Percentiles rank a stretch among this genome's conserved stretches.
Conservation (phyloP, 2,888 invertebrate species). For the Tipula unca region DNA sequence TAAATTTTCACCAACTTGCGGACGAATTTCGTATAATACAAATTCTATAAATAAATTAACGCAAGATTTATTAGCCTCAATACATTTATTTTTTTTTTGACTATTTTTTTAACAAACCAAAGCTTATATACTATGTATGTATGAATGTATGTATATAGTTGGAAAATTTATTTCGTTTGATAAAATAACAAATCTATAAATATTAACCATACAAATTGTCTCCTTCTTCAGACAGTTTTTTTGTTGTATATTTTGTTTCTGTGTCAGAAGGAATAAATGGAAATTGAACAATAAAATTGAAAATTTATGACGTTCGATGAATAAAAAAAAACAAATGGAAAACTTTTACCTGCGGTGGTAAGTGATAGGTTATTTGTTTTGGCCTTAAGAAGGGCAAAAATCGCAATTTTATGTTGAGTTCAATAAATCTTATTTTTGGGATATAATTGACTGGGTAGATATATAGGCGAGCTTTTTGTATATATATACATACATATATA, state of each 20-base stretch:
- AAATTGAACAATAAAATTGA: neutral
- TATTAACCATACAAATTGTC: neutral
- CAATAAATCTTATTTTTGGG: neutral
- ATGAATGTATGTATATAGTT: too few relatives aligned
- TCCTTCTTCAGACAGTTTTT: neutral
- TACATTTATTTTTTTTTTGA: too few relatives aligned
- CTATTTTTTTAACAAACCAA: too few relatives aligned
- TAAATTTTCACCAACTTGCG: neutral
- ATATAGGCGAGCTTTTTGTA: neutral
- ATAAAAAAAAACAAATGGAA: neutral
- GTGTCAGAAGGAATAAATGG: neutral
- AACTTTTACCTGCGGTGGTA: neutral
- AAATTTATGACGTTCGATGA: neutral
- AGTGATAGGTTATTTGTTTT: neutral
- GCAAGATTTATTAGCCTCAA: neutral
- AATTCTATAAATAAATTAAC: neutral
- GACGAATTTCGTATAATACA: neutral
- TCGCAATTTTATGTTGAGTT: neutral
- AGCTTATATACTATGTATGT: neutral
- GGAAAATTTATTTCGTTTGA: neutral
- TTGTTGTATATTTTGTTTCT: neutral
- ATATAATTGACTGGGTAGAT: neutral
- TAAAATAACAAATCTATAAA: neutral
- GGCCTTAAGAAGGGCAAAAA: neutral
- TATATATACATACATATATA: neutral